Percentiles rank a stretch among this genome's conserved stretches.
phyloP scores from a whole-genome alignment of 2,797 vertebrate species.

The Mareca penelope region DNA sequence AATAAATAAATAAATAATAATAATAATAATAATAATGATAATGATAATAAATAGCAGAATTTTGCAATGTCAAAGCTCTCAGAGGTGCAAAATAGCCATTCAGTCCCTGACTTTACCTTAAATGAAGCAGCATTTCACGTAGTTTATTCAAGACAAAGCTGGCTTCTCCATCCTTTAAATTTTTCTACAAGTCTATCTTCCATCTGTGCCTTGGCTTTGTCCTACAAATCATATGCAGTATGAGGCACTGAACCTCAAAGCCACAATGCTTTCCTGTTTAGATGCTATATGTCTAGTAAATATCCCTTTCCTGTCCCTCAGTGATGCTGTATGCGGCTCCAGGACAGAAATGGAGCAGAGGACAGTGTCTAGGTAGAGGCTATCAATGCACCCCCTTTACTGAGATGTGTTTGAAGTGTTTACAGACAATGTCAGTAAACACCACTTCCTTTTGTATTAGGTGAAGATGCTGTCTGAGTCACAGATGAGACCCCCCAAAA shows the following conservation, averaged over 20 bases:
- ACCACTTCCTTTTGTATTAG: background rate
- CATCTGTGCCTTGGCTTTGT: conserved; percentile 79
- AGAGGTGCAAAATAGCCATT: conserved; percentile 56
- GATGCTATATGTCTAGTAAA: background rate
- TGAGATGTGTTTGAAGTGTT: background rate
- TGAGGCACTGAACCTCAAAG: conserved; percentile 64
- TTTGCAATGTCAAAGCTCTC: conserved; percentile 31
- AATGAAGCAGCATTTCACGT: conserved; percentile 77
- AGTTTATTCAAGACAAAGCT: conserved; percentile 79
- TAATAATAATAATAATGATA: conserved; percentile 61
- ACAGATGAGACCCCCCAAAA: background rate
- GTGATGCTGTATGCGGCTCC: background rate
- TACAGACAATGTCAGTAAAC: background rate
- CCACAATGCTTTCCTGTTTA: conserved; percentile 1
- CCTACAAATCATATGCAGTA: conserved; percentile 61
- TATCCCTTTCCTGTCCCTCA: background rate
- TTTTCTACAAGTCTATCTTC: conserved; percentile 76
- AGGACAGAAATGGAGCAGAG: background rate
- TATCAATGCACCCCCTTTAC: background rate
- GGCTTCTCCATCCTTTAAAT: conserved; percentile 75
- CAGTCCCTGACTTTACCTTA: conserved; percentile 73
- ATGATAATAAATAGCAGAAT: conserved; percentile 50
- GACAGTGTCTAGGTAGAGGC: background rate
- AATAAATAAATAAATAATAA: background rate
- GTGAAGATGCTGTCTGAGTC: background rate